Conservation (phyloP, 2,797 vertebrate species). For the Squalus acanthias region DNA sequence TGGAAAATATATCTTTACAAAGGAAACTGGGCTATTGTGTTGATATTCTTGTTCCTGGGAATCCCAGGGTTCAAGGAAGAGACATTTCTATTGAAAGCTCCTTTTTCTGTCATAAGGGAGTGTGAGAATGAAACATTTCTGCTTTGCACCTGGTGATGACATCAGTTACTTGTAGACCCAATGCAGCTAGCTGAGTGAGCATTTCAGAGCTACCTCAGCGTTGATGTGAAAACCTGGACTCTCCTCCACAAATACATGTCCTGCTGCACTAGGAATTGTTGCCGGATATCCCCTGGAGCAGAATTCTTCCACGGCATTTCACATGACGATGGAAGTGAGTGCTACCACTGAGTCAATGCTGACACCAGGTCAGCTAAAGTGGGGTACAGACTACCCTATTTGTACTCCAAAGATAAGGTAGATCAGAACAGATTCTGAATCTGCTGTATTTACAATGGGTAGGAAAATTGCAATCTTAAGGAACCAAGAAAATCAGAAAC, state of each 20-base stretch:
- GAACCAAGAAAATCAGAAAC: background rate
- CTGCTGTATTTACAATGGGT: background rate
- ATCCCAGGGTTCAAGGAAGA: background rate
- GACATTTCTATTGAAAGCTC: background rate
- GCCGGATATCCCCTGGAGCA: background rate
- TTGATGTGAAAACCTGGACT: background rate
- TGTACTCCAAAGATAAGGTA: background rate
- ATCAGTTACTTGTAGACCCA: background rate
- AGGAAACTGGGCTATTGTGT: background rate
- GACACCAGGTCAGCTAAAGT: too few species aligned
- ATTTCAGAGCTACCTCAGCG: background rate
- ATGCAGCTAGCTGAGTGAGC: background rate
- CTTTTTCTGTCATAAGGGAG: background rate
- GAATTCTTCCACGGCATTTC: background rate
- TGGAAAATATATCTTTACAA: background rate
- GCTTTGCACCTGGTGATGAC: background rate
- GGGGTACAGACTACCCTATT: background rate
- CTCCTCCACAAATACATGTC: background rate
- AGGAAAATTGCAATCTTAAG: background rate
- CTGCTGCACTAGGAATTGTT: background rate
- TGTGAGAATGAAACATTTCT: background rate
- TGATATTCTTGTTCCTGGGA: background rate
- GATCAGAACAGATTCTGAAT: background rate
- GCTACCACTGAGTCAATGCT: too few species aligned
- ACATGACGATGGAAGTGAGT: too few species aligned